phyloP scores from a whole-genome alignment of 2,113 vertebrate genomes.

The Pundamilia nyererei region DNA sequence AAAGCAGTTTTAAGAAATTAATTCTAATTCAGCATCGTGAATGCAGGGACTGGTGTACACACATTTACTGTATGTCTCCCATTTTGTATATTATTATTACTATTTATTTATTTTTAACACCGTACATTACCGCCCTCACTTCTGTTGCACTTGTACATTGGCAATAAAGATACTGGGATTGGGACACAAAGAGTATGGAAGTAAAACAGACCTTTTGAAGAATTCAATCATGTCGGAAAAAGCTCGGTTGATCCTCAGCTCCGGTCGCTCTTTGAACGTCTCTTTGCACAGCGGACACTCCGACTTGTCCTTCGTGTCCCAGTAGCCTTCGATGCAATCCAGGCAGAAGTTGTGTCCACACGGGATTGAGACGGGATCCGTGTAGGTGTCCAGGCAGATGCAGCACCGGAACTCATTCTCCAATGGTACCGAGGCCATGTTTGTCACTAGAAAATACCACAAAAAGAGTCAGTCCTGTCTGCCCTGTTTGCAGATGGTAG shows the following conservation, averaged over 20 bases:
- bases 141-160: background rate
- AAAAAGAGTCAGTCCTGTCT: background rate
- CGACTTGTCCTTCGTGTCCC: background rate
- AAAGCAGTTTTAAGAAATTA: background rate
- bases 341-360: conserved; percentile 66
- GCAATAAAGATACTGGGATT: background rate
- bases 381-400: conserved; percentile 61
- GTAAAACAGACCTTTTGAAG: conserved; percentile 22
- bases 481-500: background rate
- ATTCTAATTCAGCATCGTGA: background rate
- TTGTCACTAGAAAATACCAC: background rate
- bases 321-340: conserved; percentile 41
- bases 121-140: background rate
- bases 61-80: background rate
- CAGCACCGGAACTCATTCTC: conserved; percentile 51
- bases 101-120: background rate
- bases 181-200: background rate
- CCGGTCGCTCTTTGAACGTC: conserved; percentile 6
- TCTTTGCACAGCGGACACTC: conserved; percentile 58
- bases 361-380: conserved; percentile 44
- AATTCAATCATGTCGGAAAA: conserved; percentile 24
- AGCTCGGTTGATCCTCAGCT: conserved; percentile 33
- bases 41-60: background rate
- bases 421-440: background rate
- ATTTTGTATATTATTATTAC: background rate